Percentiles rank a stretch among this genome's conserved stretches.
Conservation (phyloP, 2,888 invertebrate species). For the Blastobasis lacticolella region DNA sequence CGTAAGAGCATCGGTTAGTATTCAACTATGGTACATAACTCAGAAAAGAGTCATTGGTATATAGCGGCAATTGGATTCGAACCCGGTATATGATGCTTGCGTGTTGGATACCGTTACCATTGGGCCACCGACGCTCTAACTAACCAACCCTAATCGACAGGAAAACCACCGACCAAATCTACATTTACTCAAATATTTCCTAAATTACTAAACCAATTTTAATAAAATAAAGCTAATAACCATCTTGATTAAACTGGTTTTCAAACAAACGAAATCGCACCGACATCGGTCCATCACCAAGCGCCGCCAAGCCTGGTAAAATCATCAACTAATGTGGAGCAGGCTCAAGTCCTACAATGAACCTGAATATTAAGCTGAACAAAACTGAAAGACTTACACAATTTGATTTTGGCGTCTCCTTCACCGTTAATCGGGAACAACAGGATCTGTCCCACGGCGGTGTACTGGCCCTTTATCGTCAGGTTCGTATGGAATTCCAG, state of each 20-base stretch:
- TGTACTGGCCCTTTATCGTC: conserved; percentile 57
- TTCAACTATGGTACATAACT: too few species aligned
- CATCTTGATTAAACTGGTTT: neutral
- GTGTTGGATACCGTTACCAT: too few species aligned
- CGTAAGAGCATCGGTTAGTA: too few species aligned
- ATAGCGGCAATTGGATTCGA: too few species aligned
- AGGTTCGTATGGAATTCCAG: conserved; percentile 57
- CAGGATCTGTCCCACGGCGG: conserved; percentile 49
- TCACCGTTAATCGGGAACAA: conserved; percentile 62
- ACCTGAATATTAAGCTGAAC: too few species aligned
- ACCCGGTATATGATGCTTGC: too few species aligned
- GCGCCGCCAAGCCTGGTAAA: too few species aligned
- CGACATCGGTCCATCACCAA: neutral
- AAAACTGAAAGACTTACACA: conserved; percentile 38
- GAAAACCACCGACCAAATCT: neutral
- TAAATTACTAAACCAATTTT: neutral
- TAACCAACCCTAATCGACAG: neutral
- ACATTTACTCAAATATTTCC: neutral
- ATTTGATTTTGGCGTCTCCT: conserved; percentile 56
- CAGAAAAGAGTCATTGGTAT: too few species aligned
- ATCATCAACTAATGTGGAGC: too few species aligned
- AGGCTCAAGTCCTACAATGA: too few species aligned
- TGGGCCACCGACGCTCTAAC: too few species aligned
- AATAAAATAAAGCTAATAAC: neutral
- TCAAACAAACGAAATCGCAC: neutral